Conservation (phyloP, 1,140 invertebrate genomes). For the Tetranychus cinnabarinus region DNA sequence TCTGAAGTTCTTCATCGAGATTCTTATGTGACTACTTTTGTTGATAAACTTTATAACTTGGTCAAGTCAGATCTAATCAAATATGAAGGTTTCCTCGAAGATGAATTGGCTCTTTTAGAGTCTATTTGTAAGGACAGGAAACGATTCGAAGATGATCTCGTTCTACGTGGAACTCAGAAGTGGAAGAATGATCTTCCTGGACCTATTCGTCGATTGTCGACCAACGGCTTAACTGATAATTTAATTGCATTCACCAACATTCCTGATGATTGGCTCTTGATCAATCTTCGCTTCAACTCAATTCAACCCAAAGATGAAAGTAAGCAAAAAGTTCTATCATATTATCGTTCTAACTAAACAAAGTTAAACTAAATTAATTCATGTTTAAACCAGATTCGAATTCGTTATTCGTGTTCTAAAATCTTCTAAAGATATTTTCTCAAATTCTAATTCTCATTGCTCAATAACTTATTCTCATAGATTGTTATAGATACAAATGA, state of each 20-base stretch:
- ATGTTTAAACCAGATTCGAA: no score
- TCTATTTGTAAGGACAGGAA: conserved; percentile 15
- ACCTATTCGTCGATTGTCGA: conserved; percentile 13
- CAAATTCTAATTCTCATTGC: no score
- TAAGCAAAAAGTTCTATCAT: conserved; percentile 12
- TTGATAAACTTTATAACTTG: conserved; percentile 38
- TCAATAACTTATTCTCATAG: no score
- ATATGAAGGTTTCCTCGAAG: conserved; percentile 17
- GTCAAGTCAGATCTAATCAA: conserved; percentile 33
- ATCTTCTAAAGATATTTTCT: no score
- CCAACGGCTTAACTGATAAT: conserved; percentile 11
- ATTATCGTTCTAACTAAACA: background rate
- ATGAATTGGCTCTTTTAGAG: conserved; percentile 18
- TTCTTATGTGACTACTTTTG: conserved; percentile 11
- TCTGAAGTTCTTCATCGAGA: conserved; percentile 50
- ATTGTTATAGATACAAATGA: no score
- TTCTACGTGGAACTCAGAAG: conserved; percentile 9
- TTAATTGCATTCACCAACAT: background rate
- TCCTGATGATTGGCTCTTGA: background rate
- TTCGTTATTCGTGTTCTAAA: no score
- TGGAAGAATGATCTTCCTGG: conserved; percentile 15
- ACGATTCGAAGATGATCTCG: conserved; percentile 9
- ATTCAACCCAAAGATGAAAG: conserved; percentile 21
- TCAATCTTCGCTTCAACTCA: conserved; percentile 3
- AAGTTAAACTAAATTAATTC: no score